Percentiles rank a stretch among this genome's conserved stretches.
Conservation (phyloP, 2,888 invertebrate genomes). For the Oligia fasciuncula region DNA sequence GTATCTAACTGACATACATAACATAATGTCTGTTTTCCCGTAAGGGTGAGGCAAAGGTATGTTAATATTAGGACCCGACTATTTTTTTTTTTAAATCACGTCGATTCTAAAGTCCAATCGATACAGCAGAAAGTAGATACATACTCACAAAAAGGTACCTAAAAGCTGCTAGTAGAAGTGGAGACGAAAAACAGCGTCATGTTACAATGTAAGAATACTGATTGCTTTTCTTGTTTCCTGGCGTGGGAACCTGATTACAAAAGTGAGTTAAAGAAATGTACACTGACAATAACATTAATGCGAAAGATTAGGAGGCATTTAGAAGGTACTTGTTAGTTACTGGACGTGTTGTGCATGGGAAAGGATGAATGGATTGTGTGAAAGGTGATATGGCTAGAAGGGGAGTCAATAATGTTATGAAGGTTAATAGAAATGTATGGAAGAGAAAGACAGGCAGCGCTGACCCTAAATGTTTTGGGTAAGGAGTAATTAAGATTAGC, state of each 20-base stretch:
- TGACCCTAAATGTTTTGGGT: background rate
- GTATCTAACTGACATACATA: background rate
- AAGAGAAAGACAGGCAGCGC: background rate
- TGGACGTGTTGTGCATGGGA: background rate
- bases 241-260: slow-evolving; percentile 61
- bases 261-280: slow-evolving; percentile 50
- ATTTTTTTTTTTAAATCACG: too few relatives aligned
- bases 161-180: slow-evolving; percentile 31
- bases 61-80: background rate
- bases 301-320: slow-evolving; percentile 29
- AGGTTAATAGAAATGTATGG: background rate
- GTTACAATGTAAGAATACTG: slow-evolving; percentile 55
- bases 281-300: slow-evolving; percentile 37
- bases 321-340: background rate
- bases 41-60: background rate
- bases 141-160: slow-evolving; percentile 21
- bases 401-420: background rate
- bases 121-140: slow-evolving; percentile 33
- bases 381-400: background rate
- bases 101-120: background rate
- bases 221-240: slow-evolving; percentile 57
- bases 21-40: background rate
- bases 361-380: background rate
- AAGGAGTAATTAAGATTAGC: background rate
- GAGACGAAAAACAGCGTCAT: slow-evolving; percentile 47